Evolutionary conservation across 2,888 invertebrate genomes (phyloP), one percentile per base, ranked within the genome.

Genomic region (Osmoderma eremita): DNA sequence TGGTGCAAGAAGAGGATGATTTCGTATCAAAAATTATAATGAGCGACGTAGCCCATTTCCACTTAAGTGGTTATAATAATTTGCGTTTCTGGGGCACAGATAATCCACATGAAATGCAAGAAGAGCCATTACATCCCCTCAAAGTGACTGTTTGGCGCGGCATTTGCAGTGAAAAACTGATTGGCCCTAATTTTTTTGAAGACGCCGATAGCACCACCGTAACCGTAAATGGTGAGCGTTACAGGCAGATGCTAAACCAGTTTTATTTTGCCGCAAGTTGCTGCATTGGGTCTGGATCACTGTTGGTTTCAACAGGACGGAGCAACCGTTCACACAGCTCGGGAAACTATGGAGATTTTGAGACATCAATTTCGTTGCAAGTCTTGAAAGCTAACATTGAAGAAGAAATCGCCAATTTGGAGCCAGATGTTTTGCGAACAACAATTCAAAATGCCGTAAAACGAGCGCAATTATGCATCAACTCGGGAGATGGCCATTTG

Each of bases 171-270:
- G 36, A 36, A 36, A 36, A 10, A 36, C 6, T 36, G 36, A 36
- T 36, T 36, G 36, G 36, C 10, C 36, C 36, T 36, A 36, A 36
- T 36, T 5, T 36, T 36, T 36, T 36, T 36, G 62, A 62, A 13
- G 48, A 62, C 48, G 62, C 48, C 49, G 62, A 8, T 82, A 0
- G 82, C 83, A 48, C 81, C 80, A 10, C 79, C n/a, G n/a, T n/a
- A n/a, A n/a, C n/a, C n/a, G n/a, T n/a, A n/a, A n/a, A n/a, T n/a
- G n/a, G n/a, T n/a, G 72, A 75, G 62, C 36, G 50, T 50, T 65
- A 66, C 36, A 36, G 36, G 36, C 36, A 36, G 36, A 36, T 36
- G 10, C 51, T 18, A 69, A 67, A 62, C 48, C 18, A 45, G 49
- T 62, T 45, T 48, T 62, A 36, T 62, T 22, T 36, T 36, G 6